Evolutionary conservation across 2,113 vertebrate species (phyloP), one percentile per base, ranked within the genome.

Genomic region (Erythrocercus mccallii): DNA sequence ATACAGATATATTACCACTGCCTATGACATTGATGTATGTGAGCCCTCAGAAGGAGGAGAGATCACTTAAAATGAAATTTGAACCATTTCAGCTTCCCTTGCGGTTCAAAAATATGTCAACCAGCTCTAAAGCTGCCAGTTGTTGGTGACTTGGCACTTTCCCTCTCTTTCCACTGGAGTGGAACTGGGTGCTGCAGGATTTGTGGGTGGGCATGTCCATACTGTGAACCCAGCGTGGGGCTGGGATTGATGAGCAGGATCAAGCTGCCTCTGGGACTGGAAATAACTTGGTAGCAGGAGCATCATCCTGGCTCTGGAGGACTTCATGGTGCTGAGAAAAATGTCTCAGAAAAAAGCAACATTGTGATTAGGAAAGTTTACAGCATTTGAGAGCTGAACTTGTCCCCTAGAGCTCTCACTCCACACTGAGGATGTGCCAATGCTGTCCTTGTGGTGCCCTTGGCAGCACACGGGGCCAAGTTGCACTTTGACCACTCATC

Each of bases 151-250:
- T 33, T 28, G 45, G 51, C 12, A 28, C 13, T 33, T 88, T 31
- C 30, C 30, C 37, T 50, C 30, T 42, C 33, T 57, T 44, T 33
- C 45, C 45, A 77, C n/a, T 11, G 47, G 62, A 78, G 54, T 50
- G 44, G 12, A 77, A 24, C 15, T 48, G 45, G 38, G 25, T 51
- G 40, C 35, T 38, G 54, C 38, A 40, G 33, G 12, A 5, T 40
- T 42, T 35, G 3, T 56, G 54, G 17, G 48, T 17, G 47, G 37
- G 6, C n/a, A 42, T 2, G 4, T 77, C 48, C 72, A 27, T 23
- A 40, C 5, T 0, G 2, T 33, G 30, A 58, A 50, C 15, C 13
- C 44, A 72, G 48, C 4, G 2, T 0, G 24, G 40, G 14, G 30
- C n/a, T 62, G 65, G 65, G 28, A 33, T 24, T 0, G 4, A 28